A percentile compares a stretch with the other conserved stretches of the same genome.
phyloP scores from a whole-genome alignment of 1,140 invertebrate genomes.

The Temnothorax curvispinosus region DNA sequence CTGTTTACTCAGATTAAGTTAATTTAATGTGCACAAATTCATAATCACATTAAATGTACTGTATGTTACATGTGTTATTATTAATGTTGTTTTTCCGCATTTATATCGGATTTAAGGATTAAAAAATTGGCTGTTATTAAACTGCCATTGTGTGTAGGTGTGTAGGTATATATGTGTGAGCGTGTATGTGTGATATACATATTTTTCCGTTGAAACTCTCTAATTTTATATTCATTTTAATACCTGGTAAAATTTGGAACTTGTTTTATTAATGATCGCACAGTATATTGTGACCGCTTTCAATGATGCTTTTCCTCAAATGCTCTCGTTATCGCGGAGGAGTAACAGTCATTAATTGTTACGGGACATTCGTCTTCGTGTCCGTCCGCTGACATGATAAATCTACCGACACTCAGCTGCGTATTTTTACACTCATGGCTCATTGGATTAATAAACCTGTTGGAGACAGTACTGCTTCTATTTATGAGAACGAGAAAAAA shows the following conservation, averaged over 20 bases:
- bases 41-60: background rate
- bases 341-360: constrained; percentile 57
- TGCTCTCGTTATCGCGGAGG: constrained; percentile 1
- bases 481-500: constrained; percentile 45
- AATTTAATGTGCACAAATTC: background rate
- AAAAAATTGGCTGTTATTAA: background rate
- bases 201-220: background rate
- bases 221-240: background rate
- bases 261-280: constrained; percentile 14
- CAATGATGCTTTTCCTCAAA: constrained; percentile 25
- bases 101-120: background rate
- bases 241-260: background rate
- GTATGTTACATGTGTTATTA: background rate
- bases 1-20: background rate
- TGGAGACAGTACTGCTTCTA: constrained; percentile 5
- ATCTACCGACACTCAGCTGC: constrained; percentile 50
- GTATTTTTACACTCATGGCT: constrained; percentile 44
- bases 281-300: background rate
- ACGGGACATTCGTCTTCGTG: constrained; percentile 56
- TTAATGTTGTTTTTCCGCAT: background rate
- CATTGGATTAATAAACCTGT: constrained; percentile 56
- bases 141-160: background rate
- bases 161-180: no score
- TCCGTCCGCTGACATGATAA: constrained; percentile 38
- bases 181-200: background rate